Base-by-base conservation (phyloP, 2,888 invertebrate species). In the Colostygia pectinataria region DNA sequence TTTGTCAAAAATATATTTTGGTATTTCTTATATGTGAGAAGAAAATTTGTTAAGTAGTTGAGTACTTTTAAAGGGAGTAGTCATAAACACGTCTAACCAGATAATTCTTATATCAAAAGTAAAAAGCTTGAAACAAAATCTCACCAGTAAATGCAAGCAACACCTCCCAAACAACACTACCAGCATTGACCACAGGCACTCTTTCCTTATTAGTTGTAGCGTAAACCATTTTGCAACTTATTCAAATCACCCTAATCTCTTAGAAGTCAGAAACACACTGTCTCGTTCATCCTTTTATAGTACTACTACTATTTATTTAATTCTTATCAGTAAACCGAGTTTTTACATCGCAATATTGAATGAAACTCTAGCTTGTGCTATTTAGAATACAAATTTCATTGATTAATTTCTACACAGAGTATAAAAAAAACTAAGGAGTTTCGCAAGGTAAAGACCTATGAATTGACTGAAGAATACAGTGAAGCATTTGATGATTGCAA, bases 191-290 rank as follows among this genome's bases (percentile, higher is more conserved):
- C 3, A 20, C 20, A 1, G 20, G 20, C 23, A 15, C 42, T 5
- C 20, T n/a, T 4, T 49, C 44, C 2, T 46, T 31, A 32, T 31
- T 10, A 5, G 52, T 29, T 23, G 57, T 29, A 4, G 54, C 43
- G 23, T 50, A 55, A 36, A 55, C 59, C 59, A 59, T 59, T 53
- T 47, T 50, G 12, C n/a, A 8, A 6, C 28, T 23, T 8, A n/a
- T n/a, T 32, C n/a, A 41, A 42, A 15, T 28, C 44, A 50, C 25
- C 24, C 36, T 18, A 4, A 27, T 23, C 29, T n/a, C 25, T 13
- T 13, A 34, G 32, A 27, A 46, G 18, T 36, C 12, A 28, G 7
- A 36, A 13, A 24, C 12, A 36, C 1, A 53, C 53, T 52, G 44
- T 42, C 38, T 27, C 4, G 4, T 42, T 42, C 43, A 46, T 52